These are phyloP conservation scores for Orbicella faveolata DNA, from an alignment of 64 coral and sea anemone species.

Conservation along the genomic window DNA sequence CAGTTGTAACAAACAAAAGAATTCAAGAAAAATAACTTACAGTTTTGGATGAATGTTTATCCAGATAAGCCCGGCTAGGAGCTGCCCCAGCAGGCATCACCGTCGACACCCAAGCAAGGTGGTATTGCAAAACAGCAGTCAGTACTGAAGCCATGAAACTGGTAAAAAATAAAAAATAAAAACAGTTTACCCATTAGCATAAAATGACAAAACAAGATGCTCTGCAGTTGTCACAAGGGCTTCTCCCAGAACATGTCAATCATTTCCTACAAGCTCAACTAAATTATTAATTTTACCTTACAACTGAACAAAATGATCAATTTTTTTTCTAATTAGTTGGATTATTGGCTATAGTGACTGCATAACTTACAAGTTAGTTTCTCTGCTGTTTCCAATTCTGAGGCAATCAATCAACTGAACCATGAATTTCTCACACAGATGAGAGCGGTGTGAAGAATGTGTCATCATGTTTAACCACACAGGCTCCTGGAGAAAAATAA, in stretches of 20 bases:
- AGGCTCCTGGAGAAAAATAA: conserved; percentile 62
- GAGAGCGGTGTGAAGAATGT: conserved; percentile 62
- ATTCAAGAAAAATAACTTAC: conserved; percentile 36
- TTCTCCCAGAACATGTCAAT: too few species aligned
- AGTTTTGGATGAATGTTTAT: conserved; percentile 93
- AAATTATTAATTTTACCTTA: too few species aligned
- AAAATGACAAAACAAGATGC: too few species aligned
- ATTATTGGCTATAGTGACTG: not conserved
- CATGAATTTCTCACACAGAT: conserved; percentile 91
- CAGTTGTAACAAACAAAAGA: not conserved
- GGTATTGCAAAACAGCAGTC: conserved; percentile 87
- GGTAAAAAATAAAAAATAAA: not conserved
- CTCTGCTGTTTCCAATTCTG: conserved; percentile 76
- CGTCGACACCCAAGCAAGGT: conserved; percentile 95
- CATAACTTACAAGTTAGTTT: conserved; percentile 91
- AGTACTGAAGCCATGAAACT: conserved; percentile 87
- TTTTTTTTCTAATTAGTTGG: too few species aligned
- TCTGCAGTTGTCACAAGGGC: too few species aligned
- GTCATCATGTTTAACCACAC: conserved; percentile 98
- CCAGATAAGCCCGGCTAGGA: conserved; percentile 82
- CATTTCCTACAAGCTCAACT: too few species aligned
- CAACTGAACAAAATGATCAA: too few species aligned
- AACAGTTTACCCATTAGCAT: not conserved
- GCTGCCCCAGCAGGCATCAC: conserved; percentile 89
- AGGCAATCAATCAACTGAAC: conserved; percentile 71